phyloP scores from a whole-genome alignment of 1,140 invertebrate species.

The Luehdorfia chinensis region DNA sequence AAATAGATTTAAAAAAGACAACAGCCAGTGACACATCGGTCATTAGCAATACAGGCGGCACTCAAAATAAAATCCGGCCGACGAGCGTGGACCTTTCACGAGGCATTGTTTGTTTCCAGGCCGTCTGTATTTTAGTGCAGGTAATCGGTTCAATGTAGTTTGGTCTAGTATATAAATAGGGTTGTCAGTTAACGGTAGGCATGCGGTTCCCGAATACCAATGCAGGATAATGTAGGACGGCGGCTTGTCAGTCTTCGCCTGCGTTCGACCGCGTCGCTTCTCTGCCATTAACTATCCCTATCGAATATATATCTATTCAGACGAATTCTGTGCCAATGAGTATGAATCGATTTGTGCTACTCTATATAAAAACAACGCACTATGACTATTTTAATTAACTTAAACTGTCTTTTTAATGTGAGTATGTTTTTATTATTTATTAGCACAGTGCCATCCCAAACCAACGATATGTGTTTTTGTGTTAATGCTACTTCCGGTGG shows the following conservation, averaged over 20 bases:
- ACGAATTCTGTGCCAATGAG: background rate
- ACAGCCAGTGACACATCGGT: conserved; percentile 36
- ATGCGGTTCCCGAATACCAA: conserved; percentile 43
- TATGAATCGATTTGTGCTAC: background rate
- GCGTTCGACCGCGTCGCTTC: conserved; percentile 17
- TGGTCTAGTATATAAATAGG: conserved; percentile 38
- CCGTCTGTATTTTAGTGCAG: conserved; percentile 19
- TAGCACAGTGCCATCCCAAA: too few species aligned
- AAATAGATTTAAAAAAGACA: conserved; percentile 30
- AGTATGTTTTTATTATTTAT: too few species aligned
- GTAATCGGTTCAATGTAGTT: conserved; percentile 19
- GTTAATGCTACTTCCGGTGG: too few species aligned
- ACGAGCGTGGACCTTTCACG: conserved; percentile 20
- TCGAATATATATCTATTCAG: conserved; percentile 15
- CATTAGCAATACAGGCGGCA: conserved; percentile 32
- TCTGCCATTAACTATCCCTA: conserved; percentile 22
- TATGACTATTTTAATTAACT: too few species aligned
- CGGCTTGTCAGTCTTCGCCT: conserved; percentile 36
- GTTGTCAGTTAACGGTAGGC: conserved; percentile 38
- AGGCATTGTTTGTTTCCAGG: conserved; percentile 11
- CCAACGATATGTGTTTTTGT: too few species aligned
- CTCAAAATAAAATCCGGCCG: conserved; percentile 37
- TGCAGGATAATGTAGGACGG: conserved; percentile 38
- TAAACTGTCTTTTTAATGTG: too few species aligned
- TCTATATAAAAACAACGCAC: too few species aligned